These are phyloP conservation scores for Conus canariensis DNA, from an alignment of 2,888 invertebrate species.

Conservation along the genomic window DNA sequence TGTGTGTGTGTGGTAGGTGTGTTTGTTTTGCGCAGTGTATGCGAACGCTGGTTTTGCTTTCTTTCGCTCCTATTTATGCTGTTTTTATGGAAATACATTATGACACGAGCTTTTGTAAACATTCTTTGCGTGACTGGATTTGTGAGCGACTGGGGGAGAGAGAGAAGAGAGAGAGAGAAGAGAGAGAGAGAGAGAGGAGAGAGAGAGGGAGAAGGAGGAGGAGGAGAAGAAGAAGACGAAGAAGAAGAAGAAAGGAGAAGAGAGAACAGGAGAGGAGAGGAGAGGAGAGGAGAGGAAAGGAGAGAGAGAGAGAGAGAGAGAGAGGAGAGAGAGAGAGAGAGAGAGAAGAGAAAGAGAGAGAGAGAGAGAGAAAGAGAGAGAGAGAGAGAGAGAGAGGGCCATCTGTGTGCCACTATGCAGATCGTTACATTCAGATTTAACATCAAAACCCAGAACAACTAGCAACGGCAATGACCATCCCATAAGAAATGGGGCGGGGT, in stretches of 20 bases:
- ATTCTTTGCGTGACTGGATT: too few species aligned
- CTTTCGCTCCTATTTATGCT: too few species aligned
- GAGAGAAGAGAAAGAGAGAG: slow-evolving; percentile 8
- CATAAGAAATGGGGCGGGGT: too few species aligned
- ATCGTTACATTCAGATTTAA: too few species aligned
- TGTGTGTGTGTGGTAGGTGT: background rate
- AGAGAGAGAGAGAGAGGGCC: slow-evolving; percentile 7
- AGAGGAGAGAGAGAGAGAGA: too few species aligned
- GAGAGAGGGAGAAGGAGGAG: background rate
- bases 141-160: background rate
- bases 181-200: slow-evolving; percentile 6
- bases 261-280: background rate
- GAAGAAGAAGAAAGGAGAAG: background rate
- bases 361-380: background rate
- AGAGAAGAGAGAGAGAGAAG: background rate
- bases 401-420: too few species aligned
- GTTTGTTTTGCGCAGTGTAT: background rate
- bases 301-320: too few species aligned
- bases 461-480: too few species aligned
- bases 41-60: background rate
- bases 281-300: background rate
- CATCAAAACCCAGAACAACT: too few species aligned
- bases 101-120: background rate
- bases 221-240: background rate
- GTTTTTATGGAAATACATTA: background rate